Base-by-base conservation (phyloP, 2,888 invertebrate species). In the Teleiodes luculella region DNA sequence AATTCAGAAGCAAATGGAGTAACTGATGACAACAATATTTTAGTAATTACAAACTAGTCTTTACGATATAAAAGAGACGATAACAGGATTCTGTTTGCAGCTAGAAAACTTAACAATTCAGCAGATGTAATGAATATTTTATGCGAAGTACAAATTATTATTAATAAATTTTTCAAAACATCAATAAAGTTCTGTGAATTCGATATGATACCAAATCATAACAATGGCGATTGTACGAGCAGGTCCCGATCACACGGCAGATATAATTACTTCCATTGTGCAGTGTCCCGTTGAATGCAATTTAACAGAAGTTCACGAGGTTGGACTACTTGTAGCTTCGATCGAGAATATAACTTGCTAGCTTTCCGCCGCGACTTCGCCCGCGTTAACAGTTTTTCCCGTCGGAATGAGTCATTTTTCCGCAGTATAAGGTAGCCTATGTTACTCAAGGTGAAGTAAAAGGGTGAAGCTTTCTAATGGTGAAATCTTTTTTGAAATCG, bases 231-330 rank as follows among this genome's bases (percentile, higher is more conserved):
- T 56, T 54, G 62, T 61, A 57, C 46, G 62, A 58, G 58, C 43
- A 20, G 10, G 52, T 41, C 46, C 24, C 54, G 56, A 59, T 71
- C 69, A 41, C 72, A 72, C 70, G 72, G 62, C 24, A 20, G 56
- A 59, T 57, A 61, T 70, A 66, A 70, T 70, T 67, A 58, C 57
- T 59, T 33, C 57, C 55, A 70, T 71, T 72, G 72, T 72, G 24
- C 62, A 52, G 52, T 53, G 31, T 52, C 52, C 52, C 49, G 59
- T 65, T 64, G 57, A 52, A 60, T 61, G 62, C 54, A 58, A 62
- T 63, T 24, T 70, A 67, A 58, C 54, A 58, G 61, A 62, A 59
- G 59, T 63, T 60, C 62, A 55, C 56, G 54, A 53, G 53, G 58
- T 57, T 53, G 52, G 31, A 46, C 43, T 43, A 43, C 43, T 43